Evolutionary conservation across 2,888 invertebrate genomes (phyloP), one percentile per base, ranked within the genome.

Genomic region (Diplolepis rosae): DNA sequence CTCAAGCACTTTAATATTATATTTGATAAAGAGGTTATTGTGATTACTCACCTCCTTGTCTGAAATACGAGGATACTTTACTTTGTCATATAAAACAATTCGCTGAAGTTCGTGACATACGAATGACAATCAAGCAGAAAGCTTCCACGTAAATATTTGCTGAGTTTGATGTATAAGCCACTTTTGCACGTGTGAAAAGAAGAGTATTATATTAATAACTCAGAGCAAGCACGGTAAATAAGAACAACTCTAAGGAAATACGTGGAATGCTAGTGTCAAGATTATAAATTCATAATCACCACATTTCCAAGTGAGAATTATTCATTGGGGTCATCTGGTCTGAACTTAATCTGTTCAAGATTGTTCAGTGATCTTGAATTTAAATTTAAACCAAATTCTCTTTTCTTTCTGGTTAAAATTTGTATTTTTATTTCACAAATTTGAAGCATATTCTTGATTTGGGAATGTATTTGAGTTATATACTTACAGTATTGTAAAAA

Each of bases 51-150:
- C 7, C n/a, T n/a, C 28, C 51, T 15, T 52, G 6, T 52, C 15
- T 52, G n/a, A 52, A 52, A 27, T 28, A 52, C 11, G n/a, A n/a
- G 13, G 6, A 1, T 2, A 13, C n/a, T 28, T 27, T 7, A 1
- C 45, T 15, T 6, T 45, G n/a, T 45, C 45, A n/a, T n/a, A 7
- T 11, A 2, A 30, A 18, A 30, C 9, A 30, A 30, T 54, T 54
- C 54, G 15, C 18, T 30, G 18, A 32, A 32, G 18, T 45, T 18
- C 18, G 32, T 30, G 30, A 32, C 32, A 54, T 18, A 11, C 13
- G 30, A 30, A 15, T 54, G 15, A 4, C 54, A 54, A 54, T 54
- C 18, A 54, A 54, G 54, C 54, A 54, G 5, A 28, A 52, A 52
- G 51, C n/a, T 27, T 54, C 30, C 32, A 11, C 9, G 15, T 13